Percentiles rank a stretch among this genome's conserved stretches.
phyloP scores from a whole-genome alignment of 2,888 invertebrate genomes.

The Lepidonotus clava region DNA sequence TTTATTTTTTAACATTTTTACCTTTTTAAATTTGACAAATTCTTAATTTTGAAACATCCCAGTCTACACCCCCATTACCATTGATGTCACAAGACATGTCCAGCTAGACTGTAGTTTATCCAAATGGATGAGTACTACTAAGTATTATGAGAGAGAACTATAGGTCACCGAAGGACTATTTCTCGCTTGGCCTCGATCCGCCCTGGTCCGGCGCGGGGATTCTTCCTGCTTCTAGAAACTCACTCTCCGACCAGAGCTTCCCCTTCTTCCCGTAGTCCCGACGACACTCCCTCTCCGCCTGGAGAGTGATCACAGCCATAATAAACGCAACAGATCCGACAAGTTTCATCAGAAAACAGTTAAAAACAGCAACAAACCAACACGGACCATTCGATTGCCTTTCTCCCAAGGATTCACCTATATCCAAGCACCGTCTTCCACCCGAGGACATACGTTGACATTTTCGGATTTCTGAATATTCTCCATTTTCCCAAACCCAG shows the following conservation, averaged over 20 bases:
- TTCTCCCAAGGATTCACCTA: too few species aligned
- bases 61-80: too few species aligned
- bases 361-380: background rate
- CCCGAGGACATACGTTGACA: too few species aligned
- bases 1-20: too few species aligned
- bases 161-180: background rate
- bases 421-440: too few species aligned
- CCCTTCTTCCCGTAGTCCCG: background rate
- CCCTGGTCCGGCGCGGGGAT: background rate
- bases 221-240: background rate
- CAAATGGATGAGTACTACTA: too few species aligned
- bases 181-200: background rate
- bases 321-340: background rate
- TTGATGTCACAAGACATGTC: too few species aligned
- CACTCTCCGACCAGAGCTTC: background rate
- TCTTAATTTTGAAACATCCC: too few species aligned
- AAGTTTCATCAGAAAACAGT: background rate
- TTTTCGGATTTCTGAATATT: background rate
- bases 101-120: too few species aligned
- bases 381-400: background rate
- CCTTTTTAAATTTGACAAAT: too few species aligned
- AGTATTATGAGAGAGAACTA: too few species aligned
- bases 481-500: background rate
- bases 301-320: background rate
- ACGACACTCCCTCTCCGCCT: background rate